Evolutionary conservation across 2,797 vertebrate species (phyloP).

Genomic region (Acipenser oxyrinchus): DNA sequence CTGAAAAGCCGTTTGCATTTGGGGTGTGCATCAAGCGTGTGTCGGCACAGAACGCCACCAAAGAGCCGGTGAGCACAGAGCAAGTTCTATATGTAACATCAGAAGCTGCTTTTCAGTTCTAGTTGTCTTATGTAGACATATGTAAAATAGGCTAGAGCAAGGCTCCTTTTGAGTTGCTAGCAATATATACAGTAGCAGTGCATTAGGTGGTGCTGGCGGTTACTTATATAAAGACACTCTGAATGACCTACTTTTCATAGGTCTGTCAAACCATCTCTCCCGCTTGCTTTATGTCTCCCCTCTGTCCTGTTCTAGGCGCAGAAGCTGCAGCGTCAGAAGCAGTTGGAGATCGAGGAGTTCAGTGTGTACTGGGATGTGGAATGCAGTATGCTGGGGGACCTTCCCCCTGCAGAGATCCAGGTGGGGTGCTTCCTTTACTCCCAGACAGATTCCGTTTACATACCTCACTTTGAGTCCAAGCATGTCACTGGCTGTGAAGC

Average conservation of each 20-base stretch:
- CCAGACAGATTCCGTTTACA: no score
- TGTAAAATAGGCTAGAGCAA: no score
- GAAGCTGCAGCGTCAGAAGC: conserved; percentile 81
- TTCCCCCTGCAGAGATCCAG: conserved; percentile 80
- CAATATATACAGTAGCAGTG: no score
- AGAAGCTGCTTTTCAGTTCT: not conserved
- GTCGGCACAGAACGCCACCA: conserved; percentile 81
- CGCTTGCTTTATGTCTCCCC: not conserved
- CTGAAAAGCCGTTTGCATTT: conserved; percentile 77
- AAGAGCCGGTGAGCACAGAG: conserved; percentile 67
- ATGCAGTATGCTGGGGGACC: conserved; percentile 74
- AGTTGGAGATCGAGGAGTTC: conserved; percentile 83
- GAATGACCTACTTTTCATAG: not conserved
- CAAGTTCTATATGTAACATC: no score
- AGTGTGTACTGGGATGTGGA: conserved; percentile 89
- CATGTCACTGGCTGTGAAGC: no score
- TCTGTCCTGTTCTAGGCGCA: conserved; percentile 59
- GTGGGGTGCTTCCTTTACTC: conserved; percentile 39
- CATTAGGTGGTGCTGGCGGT: no score
- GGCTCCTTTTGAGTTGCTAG: no score
- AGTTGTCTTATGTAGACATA: no score
- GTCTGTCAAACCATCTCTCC: not conserved
- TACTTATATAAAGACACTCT: no score
- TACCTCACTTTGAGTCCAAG: no score
- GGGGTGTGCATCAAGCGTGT: conserved; percentile 91